These are phyloP conservation scores for Spilosoma lubricipeda DNA, from an alignment of 2,888 invertebrate genomes.

Conservation along the genomic window DNA sequence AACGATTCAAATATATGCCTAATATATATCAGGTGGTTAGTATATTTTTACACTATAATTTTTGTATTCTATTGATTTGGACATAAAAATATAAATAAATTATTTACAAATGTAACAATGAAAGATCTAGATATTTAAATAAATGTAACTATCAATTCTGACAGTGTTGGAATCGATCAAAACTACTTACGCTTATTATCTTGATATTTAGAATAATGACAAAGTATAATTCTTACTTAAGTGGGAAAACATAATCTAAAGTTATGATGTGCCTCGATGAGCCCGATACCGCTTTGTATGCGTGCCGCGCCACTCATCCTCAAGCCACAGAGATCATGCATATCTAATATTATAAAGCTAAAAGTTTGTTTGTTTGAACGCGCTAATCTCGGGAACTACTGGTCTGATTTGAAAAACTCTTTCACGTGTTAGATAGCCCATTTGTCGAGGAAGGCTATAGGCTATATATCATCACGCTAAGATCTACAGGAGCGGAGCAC, in stretches of 20 bases:
- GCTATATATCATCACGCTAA: no score
- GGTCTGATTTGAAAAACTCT: no score
- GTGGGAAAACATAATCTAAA: conserved; percentile 74
- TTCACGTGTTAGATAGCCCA: no score
- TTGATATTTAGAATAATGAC: conserved; percentile 78
- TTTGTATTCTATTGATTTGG: conserved; percentile 63
- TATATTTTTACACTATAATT: conserved; percentile 76
- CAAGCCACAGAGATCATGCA: conserved; percentile 1
- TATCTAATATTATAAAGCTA: no score
- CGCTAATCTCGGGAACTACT: no score
- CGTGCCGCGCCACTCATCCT: background rate
- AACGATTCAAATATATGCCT: conserved; percentile 59
- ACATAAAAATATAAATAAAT: conserved; percentile 50
- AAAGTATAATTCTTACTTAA: conserved; percentile 77
- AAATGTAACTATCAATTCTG: conserved; percentile 60
- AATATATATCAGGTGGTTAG: conserved; percentile 65
- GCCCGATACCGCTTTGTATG: conserved; percentile 59
- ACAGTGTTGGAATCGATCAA: conserved; percentile 70
- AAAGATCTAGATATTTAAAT: conserved; percentile 55
- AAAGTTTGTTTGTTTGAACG: no score
- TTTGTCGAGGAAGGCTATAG: no score
- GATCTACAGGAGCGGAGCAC: no score
- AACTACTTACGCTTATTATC: conserved; percentile 84
- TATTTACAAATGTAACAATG: conserved; percentile 64
- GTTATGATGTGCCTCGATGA: conserved; percentile 78